phyloP scores from a whole-genome alignment of 2,113 vertebrate genomes.

The Hepsetus odoe region DNA sequence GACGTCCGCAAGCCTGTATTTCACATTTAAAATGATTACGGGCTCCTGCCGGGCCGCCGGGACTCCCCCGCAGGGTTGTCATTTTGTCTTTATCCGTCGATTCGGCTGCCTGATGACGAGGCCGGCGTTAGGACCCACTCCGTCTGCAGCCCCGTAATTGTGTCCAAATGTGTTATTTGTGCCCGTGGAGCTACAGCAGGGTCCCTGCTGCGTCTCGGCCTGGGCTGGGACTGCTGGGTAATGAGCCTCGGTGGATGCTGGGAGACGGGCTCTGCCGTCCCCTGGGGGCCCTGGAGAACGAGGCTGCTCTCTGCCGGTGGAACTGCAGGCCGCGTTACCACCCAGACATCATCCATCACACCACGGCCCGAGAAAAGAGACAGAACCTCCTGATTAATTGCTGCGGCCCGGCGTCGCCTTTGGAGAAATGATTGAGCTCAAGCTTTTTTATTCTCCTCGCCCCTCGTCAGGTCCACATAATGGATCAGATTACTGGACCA shows the following conservation, averaged over 20 bases:
- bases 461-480: constrained; percentile 14
- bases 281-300: neutral
- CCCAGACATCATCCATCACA: constrained; percentile 3
- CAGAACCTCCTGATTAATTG: constrained; percentile 1
- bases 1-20: neutral
- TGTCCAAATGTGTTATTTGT: neutral
- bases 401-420: neutral
- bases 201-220: neutral
- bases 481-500: neutral
- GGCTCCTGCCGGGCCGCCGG: neutral
- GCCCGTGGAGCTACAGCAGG: neutral
- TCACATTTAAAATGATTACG: constrained; percentile 7
- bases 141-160: neutral
- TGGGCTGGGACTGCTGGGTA: neutral
- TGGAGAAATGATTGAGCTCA: neutral
- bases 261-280: neutral
- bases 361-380: neutral
- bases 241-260: constrained; percentile 5
- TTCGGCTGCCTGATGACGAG: neutral
- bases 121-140: neutral
- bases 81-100: neutral
- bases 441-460: neutral
- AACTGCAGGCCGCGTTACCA: neutral
- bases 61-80: neutral
- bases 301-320: neutral